Evolutionary conservation across 2,797 vertebrate genomes (phyloP).

Genomic region (Intellagama lesueurii): DNA sequence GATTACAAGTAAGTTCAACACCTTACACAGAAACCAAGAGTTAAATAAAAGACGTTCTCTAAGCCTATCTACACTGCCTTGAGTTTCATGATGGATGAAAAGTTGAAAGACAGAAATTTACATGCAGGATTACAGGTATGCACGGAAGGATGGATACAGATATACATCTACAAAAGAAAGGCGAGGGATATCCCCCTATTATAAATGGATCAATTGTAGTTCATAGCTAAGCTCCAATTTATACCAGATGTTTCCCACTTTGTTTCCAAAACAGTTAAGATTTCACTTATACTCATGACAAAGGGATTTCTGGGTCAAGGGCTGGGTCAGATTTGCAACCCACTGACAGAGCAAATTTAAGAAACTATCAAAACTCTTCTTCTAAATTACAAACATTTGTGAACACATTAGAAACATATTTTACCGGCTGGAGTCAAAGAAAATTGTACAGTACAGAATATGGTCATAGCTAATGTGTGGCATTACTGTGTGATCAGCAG

Average conservation of each 20-base stretch:
- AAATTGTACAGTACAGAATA: neutral
- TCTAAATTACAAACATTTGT: neutral
- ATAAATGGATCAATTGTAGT: neutral
- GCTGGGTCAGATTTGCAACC: neutral
- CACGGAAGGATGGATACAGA: too few species aligned
- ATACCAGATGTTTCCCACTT: neutral
- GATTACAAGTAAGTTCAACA: neutral
- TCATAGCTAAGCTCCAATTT: neutral
- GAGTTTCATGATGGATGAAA: neutral
- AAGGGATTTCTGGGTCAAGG: neutral
- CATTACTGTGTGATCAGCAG: conserved; percentile 34
- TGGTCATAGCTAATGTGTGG: neutral
- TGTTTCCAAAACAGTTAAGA: neutral
- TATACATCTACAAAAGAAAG: neutral
- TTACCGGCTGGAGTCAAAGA: neutral
- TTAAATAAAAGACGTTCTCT: neutral
- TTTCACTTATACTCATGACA: neutral
- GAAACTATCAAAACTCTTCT: neutral
- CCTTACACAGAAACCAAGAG: neutral
- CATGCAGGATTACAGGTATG: too few species aligned
- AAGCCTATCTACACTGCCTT: too few species aligned
- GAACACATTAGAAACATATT: conserved; percentile 11
- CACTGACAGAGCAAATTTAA: neutral
- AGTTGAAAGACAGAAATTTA: neutral
- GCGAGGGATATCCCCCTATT: neutral